Conservation (phyloP, 2,797 vertebrate genomes). For the Gila robusta region DNA sequence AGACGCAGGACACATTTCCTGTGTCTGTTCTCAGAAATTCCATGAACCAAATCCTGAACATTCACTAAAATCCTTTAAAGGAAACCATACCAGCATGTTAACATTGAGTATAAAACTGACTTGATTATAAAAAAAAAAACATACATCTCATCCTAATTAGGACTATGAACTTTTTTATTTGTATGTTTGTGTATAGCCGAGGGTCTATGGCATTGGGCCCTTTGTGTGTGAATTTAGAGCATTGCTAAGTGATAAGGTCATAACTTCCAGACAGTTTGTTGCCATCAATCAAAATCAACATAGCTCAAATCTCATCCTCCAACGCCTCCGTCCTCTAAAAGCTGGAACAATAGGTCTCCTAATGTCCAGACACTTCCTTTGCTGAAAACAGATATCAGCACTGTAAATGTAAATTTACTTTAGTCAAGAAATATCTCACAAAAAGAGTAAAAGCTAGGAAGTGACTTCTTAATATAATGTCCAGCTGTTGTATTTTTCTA, state of each 20-base stretch:
- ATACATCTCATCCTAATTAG: neutral
- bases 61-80: neutral
- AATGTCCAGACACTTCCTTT: constrained; percentile 52
- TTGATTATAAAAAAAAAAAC: neutral
- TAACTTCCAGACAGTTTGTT: constrained; percentile 54
- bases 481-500: neutral
- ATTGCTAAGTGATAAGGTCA: constrained; percentile 60
- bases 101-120: neutral
- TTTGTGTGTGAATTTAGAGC: constrained; percentile 41
- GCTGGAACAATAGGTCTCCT: constrained; percentile 53
- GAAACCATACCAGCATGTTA: neutral
- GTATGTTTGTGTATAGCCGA: neutral
- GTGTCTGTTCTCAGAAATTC: constrained; percentile 18
- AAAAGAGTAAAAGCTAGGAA: neutral
- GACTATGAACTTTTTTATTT: neutral
- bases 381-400: constrained; percentile 35
- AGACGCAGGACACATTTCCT: constrained; percentile 24
- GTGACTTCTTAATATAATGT: neutral
- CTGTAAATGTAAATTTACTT: constrained; percentile 40
- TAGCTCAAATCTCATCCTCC: constrained; percentile 33
- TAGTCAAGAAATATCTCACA: neutral
- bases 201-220: neutral
- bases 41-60: neutral
- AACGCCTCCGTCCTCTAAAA: constrained; percentile 14
- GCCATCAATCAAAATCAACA: constrained; percentile 14